Evolutionary conservation across 2,888 invertebrate genomes (phyloP), one percentile per base, ranked within the genome.

Genomic region (Drosophila pseudotakahashii): DNA sequence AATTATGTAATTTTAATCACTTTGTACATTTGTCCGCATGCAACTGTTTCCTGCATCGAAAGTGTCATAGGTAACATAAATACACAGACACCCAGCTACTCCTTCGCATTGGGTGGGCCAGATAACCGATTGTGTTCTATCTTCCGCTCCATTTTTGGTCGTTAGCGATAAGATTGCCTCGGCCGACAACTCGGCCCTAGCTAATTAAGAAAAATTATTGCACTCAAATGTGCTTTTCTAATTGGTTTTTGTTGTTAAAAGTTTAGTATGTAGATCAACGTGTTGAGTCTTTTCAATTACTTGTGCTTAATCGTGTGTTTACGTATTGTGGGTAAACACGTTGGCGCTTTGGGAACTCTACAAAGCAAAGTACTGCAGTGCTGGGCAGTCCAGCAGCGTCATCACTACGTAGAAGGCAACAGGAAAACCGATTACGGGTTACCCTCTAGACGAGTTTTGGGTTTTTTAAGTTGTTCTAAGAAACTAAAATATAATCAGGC

Each of bases 11-110:
- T 78, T 68, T 76, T 70, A 75, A 71, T 69, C 52, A 58, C 52
- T 67, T 64, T 84, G 80, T 83, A 80, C 71, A 78, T 76, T 64
- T 62, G 61, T 60, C 62, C 52, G 58, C 58, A 76, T 70, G 54
- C 52, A 70, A 69, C n/a, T 66, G 66, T 66, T 66, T 66, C 67
- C 54, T 53, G 67, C 66, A 66, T 67, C 67, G 36, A 64, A 52
- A 71, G 70, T 71, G 70, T 71, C 72, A 71, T 71, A 71, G 72
- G 55, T 26, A 48, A 45, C 50, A 72, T 32, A 70, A 63, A 71
- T 55, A 62, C 45, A 71, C 34, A 47, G 60, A 70, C 41, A 42
- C 32, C 39, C 19, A 19, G 13, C 32, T 41, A 42, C 50, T 51
- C 10, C 32, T 34, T 16, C 16, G 39, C 10, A 19, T 16, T 32